A percentile compares a stretch with the other conserved stretches of the same genome.
phyloP scores from a whole-genome alignment of 2,797 vertebrate genomes.

The Alfaro cultratus region DNA sequence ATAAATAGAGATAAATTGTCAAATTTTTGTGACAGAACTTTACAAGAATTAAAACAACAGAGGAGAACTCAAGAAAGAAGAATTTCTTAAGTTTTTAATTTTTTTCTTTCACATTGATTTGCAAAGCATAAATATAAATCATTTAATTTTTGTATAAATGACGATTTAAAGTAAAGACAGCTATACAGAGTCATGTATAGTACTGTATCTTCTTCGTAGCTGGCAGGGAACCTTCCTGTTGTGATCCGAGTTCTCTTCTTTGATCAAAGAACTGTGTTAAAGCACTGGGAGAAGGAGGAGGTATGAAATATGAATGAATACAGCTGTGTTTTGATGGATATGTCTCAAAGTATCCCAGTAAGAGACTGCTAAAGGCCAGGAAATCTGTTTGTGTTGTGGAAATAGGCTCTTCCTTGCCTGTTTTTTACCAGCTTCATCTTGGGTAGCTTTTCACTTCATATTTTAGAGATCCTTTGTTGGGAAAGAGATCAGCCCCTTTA shows the following conservation, averaged over 20 bases:
- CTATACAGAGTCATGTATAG: constrained; percentile 59
- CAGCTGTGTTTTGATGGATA: constrained; percentile 83
- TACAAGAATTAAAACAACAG: constrained; percentile 21
- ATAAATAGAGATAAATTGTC: constrained; percentile 51
- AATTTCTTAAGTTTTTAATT: constrained; percentile 28
- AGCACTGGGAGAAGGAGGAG: constrained; percentile 82
- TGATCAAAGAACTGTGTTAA: constrained; percentile 84
- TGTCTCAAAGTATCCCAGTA: constrained; percentile 83
- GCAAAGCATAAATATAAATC: constrained; percentile 31
- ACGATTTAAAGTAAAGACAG: constrained; percentile 44
- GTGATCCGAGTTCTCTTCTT: constrained; percentile 80
- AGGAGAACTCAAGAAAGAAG: constrained; percentile 45
- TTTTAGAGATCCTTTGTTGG: constrained; percentile 81
- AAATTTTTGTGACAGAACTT: constrained; percentile 30
- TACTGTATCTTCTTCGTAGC: constrained; percentile 67
- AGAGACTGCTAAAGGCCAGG: constrained; percentile 83
- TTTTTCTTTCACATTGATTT: constrained; percentile 36
- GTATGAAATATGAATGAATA: constrained; percentile 85
- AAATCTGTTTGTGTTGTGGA: constrained; percentile 84
- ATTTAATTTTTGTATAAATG: constrained; percentile 23
- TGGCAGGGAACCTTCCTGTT: constrained; percentile 83
- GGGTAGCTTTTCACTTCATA: constrained; percentile 79
- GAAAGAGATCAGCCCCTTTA: constrained; percentile 69
- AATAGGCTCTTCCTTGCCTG: constrained; percentile 76
- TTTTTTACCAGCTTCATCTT: constrained; percentile 74